These are phyloP conservation scores for Liposcelis brunnea DNA, from an alignment of 2,888 invertebrate species.

Conservation along the genomic window DNA sequence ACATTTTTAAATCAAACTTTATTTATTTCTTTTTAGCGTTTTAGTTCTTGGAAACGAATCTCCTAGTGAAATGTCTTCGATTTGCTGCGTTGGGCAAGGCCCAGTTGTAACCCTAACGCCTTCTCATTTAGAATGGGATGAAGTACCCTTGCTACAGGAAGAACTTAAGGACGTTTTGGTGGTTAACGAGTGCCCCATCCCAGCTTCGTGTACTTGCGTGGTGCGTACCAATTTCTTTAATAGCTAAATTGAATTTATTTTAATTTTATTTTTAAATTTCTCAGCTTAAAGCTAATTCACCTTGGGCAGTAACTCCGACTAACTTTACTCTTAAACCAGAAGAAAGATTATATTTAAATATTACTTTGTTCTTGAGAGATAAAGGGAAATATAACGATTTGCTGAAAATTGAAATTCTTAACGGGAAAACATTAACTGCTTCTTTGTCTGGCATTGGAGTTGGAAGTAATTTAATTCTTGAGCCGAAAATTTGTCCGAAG, in stretches of 20 bases:
- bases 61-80: slow-evolving; percentile 26
- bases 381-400: slow-evolving; percentile 24
- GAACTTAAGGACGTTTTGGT: slow-evolving; percentile 34
- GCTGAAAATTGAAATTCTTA: slow-evolving; percentile 23
- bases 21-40: too few species aligned
- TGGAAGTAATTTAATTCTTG: slow-evolving; percentile 46
- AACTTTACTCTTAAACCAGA: slow-evolving; percentile 22
- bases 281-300: slow-evolving; percentile 17
- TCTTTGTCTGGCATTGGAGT: slow-evolving; percentile 39
- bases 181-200: slow-evolving; percentile 51
- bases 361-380: slow-evolving; percentile 24
- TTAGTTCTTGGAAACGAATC: slow-evolving; percentile 19
- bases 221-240: slow-evolving; percentile 23
- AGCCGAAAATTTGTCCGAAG: slow-evolving; percentile 37
- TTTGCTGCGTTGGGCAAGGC: slow-evolving; percentile 40
- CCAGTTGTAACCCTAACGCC: slow-evolving; percentile 47
- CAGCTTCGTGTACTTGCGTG: slow-evolving; percentile 36
- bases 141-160: slow-evolving; percentile 36
- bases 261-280: too few species aligned
- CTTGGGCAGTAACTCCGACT: slow-evolving; percentile 20
- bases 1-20: too few species aligned
- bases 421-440: slow-evolving; percentile 23
- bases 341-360: slow-evolving; percentile 19
- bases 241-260: background rate
- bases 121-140: slow-evolving; percentile 42